Percentiles rank a stretch among this genome's conserved stretches.
Conservation (phyloP, 2,797 vertebrate species). For the Sparidentex hasta region DNA sequence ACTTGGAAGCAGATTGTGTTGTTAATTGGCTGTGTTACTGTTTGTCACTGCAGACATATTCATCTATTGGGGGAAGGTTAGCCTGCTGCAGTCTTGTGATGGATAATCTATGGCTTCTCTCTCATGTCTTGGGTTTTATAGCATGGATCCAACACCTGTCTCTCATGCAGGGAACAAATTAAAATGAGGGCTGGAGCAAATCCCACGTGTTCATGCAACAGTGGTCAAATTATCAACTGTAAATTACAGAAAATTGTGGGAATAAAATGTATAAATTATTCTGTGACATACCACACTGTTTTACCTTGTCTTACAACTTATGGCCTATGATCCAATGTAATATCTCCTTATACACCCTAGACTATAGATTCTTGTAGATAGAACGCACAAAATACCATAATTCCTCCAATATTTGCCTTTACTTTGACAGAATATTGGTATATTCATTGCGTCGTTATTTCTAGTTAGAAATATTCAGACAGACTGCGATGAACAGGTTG, state of each 20-base stretch:
- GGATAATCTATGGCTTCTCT: constrained; percentile 39
- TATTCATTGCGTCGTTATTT: not conserved
- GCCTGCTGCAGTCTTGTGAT: constrained; percentile 38
- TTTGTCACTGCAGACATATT: constrained; percentile 61
- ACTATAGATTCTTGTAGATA: too few relatives aligned
- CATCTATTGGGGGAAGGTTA: constrained; percentile 34
- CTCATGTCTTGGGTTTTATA: constrained; percentile 32
- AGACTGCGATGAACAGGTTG: constrained; percentile 23
- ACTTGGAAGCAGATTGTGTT: constrained; percentile 69
- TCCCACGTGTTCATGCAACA: not conserved
- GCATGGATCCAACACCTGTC: constrained; percentile 48
- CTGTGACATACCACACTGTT: not conserved
- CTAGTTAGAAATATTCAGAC: constrained; percentile 8
- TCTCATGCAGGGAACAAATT: constrained; percentile 29
- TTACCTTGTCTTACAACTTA: not conserved
- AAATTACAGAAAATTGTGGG: not conserved
- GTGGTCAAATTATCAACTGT: not conserved
- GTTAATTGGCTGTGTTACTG: constrained; percentile 69
- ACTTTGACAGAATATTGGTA: not conserved
- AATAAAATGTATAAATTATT: not conserved
- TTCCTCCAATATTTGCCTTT: not conserved
- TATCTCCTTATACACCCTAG: not conserved
- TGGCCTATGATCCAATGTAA: not conserved
- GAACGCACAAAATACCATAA: not conserved
- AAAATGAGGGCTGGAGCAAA: constrained; percentile 19